Evolutionary conservation across 30 jellyfish, hydroid and myxozoan genomes (phyloP), one percentile per base, ranked within the genome.

Genomic region (Pelagia noctiluca): DNA sequence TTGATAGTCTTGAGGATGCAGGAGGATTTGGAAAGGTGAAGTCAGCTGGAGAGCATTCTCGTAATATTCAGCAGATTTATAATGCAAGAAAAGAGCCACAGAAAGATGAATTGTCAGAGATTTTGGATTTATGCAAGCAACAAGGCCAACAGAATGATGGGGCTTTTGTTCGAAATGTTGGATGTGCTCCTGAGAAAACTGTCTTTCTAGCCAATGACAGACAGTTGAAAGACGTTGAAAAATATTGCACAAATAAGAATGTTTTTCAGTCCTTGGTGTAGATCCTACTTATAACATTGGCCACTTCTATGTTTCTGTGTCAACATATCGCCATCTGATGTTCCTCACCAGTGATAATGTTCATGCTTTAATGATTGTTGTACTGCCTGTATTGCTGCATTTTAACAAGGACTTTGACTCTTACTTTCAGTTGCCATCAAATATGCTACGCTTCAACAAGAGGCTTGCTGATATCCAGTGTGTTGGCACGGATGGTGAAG

Each of bases 1-100:
- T 42, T 8, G 67, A 47, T 8, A 70, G 7, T 31, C 35, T 34
- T 28, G 35, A 70, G 29, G 82, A 70, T 18, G 82, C 82, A 31
- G 82, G 82, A 24, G 82, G 82, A 30, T 70, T 18, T 70, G 67
- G n/a, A 34, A 42, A 42, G n/a, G 47, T 70, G 57, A 42, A 42
- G 8, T 42, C 57, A 42, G 57, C 57, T 42, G 57, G 57, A 42
- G 57, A 42, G 57, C 57, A 42, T 42, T 42, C 57, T 42, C 57
- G 30, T 35, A 35, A 35, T 46, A 47, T 34, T 42, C 82, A 61
- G 47, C 73, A 61, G 34, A 19, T 61, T 30, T n/a, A 12, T 12
- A 61, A 61, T 61, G 36, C 34, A 30, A 61, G 73, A 61, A 61
- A 5, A 61, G 73, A 61, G 34, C 12, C 73, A 61, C 34, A 30